Evolutionary conservation across 2,888 invertebrate species (phyloP).

Genomic region (Apamea sordens): DNA sequence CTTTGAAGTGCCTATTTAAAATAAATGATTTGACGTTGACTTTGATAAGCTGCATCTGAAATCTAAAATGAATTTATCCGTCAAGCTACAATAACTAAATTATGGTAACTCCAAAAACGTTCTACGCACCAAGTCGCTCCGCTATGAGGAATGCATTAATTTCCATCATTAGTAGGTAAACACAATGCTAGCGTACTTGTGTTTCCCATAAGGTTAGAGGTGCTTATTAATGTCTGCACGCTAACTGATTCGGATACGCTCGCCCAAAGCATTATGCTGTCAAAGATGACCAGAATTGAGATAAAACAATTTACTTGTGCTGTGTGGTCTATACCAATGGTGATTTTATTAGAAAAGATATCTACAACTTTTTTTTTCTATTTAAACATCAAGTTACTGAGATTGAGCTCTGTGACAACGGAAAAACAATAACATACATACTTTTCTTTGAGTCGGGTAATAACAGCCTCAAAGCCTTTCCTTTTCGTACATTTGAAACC

Average conservation of each 20-base stretch:
- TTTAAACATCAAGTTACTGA: neutral
- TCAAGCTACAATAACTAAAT: too few species aligned
- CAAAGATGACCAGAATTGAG: slow-evolving; percentile 26
- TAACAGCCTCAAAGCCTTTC: neutral
- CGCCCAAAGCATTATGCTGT: slow-evolving; percentile 27
- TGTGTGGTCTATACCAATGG: slow-evolving; percentile 17
- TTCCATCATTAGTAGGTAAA: slow-evolving; percentile 42
- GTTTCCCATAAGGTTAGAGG: slow-evolving; percentile 49
- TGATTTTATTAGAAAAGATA: too few species aligned
- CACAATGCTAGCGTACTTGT: slow-evolving; percentile 38
- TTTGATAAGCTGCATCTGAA: neutral
- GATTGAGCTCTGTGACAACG: neutral
- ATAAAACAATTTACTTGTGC: slow-evolving; percentile 35
- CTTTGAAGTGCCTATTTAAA: too few species aligned
- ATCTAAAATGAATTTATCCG: neutral
- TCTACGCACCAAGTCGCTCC: neutral
- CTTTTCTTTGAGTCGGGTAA: neutral
- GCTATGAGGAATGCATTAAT: slow-evolving; percentile 51
- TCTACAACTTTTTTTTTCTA: neutral
- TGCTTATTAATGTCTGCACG: slow-evolving; percentile 44
- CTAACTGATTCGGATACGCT: slow-evolving; percentile 49
- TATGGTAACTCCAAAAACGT: slow-evolving; percentile 2
- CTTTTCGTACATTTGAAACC: neutral
- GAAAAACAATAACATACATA: too few species aligned
- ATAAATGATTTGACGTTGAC: too few species aligned